Base-by-base conservation (phyloP, 2,797 vertebrate species). In the Acrocephalus scirpaceus region DNA sequence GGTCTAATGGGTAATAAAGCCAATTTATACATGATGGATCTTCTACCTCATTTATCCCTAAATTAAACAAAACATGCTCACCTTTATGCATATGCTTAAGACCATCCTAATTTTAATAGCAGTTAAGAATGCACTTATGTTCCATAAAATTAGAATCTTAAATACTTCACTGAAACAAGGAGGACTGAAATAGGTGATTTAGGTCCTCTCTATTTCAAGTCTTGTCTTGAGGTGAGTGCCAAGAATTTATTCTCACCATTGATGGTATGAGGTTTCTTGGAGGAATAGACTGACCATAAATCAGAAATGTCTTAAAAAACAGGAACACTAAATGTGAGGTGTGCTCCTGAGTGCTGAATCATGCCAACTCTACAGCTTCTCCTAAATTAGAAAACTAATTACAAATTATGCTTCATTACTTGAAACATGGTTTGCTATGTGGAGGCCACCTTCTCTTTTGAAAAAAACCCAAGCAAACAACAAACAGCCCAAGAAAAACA, bases 341-440 rank as follows among this genome's bases (percentile, higher is more conserved):
- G n/a, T 86, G 38, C 34, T 80, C n/a, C 47, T 53, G 44, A 66
- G n/a, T 78, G 85, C 91, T 96, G 93, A 93, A 91, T 86, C 82
- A 84, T 79, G 70, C 44, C 73, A 88, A 84, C 54, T 48, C 56
- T 81, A 62, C n/a, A 83, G 53, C 65, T 87, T 82, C 54, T 72
- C 65, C 25, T 87, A 56, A 67, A 87, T 75, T 86, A 94, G 57
- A 72, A 93, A 92, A 88, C 26, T 80, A 58, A 90, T 90, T 64
- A 76, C n/a, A 90, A 93, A 70, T 88, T 78, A 69, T 50, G 10
- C 19, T 81, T 66, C 29, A 13, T 66, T 81, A 66, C 50, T 78
- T 25, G n/a, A 65, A 91, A 64, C 16, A 13, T 20, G 11, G 20
- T 66, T 83, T 95, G 45, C 40, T 34, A 5, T 20, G 26, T 32